phyloP scores from a whole-genome alignment of 1,140 invertebrate species.

The Drosophila repletoides region DNA sequence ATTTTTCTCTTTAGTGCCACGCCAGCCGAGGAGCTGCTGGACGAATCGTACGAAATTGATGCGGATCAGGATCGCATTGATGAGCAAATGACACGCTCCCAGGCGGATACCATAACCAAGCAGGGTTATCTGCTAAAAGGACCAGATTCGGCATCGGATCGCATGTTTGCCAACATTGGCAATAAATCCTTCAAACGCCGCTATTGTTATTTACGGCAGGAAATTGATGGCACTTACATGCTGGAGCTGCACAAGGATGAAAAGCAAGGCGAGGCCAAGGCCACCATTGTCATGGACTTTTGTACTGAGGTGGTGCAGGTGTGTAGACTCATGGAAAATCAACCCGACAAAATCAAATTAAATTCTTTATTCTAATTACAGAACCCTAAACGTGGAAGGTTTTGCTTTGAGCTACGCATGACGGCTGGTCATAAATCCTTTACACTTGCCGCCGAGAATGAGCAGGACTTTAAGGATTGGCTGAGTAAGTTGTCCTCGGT shows the following conservation, averaged over 20 bases:
- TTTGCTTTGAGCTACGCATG: conserved; percentile 94
- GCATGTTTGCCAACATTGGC: conserved; percentile 92
- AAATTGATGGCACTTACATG: conserved; percentile 94
- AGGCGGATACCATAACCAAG: conserved; percentile 90
- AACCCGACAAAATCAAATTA: too few species aligned
- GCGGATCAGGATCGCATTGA: conserved; percentile 92
- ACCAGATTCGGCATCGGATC: conserved; percentile 91
- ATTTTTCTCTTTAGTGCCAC: conserved; percentile 36
- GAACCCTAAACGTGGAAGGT: conserved; percentile 93
- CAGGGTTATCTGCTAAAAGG: conserved; percentile 95
- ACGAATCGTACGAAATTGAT: conserved; percentile 94
- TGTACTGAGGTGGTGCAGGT: conserved; percentile 93
- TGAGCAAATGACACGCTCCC: conserved; percentile 87
- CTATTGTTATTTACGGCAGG: conserved; percentile 93
- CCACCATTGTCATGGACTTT: conserved; percentile 96
- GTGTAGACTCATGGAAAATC: neutral
- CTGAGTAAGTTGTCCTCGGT: conserved; percentile 88
- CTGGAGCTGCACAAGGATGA: conserved; percentile 97
- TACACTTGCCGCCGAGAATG: conserved; percentile 92
- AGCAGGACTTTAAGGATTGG: conserved; percentile 94
- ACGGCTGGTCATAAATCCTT: conserved; percentile 91
- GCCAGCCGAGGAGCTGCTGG: conserved; percentile 85
- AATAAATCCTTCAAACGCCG: conserved; percentile 95
- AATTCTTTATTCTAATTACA: conserved; percentile 76
- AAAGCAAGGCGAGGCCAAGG: conserved; percentile 93